Evolutionary conservation across 2,797 vertebrate genomes (phyloP).

Genomic region (Leucoraja ocellata): DNA sequence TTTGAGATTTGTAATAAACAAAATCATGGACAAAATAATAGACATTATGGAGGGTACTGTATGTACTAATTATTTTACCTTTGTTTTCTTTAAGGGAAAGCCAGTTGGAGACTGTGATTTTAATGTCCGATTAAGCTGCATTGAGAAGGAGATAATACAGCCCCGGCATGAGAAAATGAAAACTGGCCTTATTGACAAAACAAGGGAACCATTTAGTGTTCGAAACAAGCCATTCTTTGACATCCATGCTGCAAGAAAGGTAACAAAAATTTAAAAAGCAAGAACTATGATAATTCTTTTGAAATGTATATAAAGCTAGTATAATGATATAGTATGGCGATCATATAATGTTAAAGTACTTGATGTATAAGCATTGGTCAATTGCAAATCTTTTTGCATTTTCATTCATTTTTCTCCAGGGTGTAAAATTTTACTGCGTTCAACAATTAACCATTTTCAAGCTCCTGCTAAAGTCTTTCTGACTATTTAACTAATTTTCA

Average conservation of each 20-base stretch:
- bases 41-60: too few species aligned
- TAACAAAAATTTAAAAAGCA: constrained; percentile 50
- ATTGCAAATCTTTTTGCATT: background rate
- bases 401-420: background rate
- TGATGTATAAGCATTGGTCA: background rate
- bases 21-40: too few species aligned
- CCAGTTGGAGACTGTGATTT: constrained; percentile 95
- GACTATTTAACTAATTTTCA: background rate
- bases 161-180: constrained; percentile 92
- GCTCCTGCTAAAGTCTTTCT: background rate
- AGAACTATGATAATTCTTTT: background rate
- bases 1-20: too few species aligned
- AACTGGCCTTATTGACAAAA: constrained; percentile 86
- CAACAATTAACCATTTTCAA: background rate
- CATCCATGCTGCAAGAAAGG: constrained; percentile 83
- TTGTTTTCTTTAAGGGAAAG: constrained; percentile 67
- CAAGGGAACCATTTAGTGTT: constrained; percentile 88
- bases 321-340: background rate
- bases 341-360: background rate
- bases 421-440: background rate
- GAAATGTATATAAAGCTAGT: background rate
- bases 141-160: constrained; percentile 91
- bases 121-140: constrained; percentile 80
- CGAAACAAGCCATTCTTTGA: constrained; percentile 93
- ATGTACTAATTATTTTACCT: constrained; percentile 41